phyloP scores from a whole-genome alignment of 2,888 invertebrate genomes.

The Harpalus rufipes region DNA sequence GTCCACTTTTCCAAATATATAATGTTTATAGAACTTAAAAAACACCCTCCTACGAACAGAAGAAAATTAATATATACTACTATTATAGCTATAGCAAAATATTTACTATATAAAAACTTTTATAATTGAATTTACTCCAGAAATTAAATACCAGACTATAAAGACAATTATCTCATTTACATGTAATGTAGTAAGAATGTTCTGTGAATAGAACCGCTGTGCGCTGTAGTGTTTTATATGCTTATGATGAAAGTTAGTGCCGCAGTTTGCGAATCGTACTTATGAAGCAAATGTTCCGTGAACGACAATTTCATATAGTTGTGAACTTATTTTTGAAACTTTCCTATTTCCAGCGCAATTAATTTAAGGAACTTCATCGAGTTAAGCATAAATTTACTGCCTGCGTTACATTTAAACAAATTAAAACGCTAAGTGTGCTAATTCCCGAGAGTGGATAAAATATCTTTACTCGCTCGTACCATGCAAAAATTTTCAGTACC shows the following conservation, averaged over 20 bases:
- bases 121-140: no score
- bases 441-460: no score
- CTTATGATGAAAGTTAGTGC: slow-evolving; percentile 19
- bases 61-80: no score
- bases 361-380: neutral
- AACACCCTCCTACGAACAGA: no score
- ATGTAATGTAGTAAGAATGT: neutral
- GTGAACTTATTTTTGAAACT: neutral
- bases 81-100: no score
- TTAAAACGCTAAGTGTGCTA: no score
- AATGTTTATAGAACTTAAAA: no score
- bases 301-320: neutral
- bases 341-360: neutral
- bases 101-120: no score
- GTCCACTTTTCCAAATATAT: no score
- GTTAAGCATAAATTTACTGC: neutral
- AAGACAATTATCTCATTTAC: neutral
- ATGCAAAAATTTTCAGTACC: no score
- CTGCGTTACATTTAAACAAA: neutral
- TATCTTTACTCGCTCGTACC: no score
- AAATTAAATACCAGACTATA: neutral
- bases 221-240: slow-evolving; percentile 6
- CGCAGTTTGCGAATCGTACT: slow-evolving; percentile 3
- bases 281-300: neutral
- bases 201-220: neutral